Evolutionary conservation across 2,888 invertebrate species (phyloP).

Genomic region (Pristionchus maxplancki): DNA sequence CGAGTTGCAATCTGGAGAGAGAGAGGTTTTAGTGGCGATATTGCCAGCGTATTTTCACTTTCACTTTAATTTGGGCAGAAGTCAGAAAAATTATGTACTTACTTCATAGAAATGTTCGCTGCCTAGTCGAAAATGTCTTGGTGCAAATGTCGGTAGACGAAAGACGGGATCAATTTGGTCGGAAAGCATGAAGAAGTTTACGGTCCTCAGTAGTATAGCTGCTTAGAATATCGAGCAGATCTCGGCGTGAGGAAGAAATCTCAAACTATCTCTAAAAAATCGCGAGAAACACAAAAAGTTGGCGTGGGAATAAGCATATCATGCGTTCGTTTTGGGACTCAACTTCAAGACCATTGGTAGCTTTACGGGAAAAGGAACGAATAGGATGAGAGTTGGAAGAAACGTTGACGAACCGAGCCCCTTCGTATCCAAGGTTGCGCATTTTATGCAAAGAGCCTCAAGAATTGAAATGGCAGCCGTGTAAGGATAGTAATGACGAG

Average conservation of each 20-base stretch:
- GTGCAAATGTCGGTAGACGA: not conserved
- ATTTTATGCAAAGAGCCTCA: not conserved
- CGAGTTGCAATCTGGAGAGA: not conserved
- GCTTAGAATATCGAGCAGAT: not conserved
- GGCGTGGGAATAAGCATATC: not conserved
- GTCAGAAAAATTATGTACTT: no score
- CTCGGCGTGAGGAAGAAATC: not conserved
- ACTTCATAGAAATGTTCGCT: not conserved
- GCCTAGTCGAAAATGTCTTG: not conserved
- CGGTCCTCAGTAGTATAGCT: not conserved
- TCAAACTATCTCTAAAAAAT: not conserved
- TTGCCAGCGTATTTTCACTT: no score
- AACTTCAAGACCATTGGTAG: no score
- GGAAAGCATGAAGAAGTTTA: not conserved
- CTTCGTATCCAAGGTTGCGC: slow-evolving; percentile 17
- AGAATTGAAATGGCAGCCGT: not conserved
- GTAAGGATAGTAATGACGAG: not conserved
- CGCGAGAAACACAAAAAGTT: not conserved
- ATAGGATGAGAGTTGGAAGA: not conserved
- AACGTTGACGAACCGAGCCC: not conserved
- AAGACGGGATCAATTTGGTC: not conserved
- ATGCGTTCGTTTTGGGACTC: not conserved
- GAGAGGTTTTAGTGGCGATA: no score
- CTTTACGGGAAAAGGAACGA: not conserved
- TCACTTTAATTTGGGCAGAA: no score